These are phyloP conservation scores for Apogon hyalosoma DNA, from an alignment of 2,797 vertebrate genomes.

Conservation along the genomic window DNA sequence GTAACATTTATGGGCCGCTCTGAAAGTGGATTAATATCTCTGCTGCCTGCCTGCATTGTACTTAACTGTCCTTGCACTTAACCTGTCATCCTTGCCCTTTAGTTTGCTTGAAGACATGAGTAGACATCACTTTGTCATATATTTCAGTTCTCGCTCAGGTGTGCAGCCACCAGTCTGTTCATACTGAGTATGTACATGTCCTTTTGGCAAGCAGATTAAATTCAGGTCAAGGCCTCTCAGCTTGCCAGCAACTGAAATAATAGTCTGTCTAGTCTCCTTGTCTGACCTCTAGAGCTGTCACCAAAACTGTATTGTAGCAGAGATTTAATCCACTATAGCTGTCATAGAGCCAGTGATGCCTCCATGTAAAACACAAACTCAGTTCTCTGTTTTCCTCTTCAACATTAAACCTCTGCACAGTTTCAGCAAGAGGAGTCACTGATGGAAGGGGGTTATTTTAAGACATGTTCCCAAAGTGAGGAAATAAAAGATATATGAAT, in stretches of 20 bases:
- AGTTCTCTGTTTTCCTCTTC: slow-evolving; percentile 50
- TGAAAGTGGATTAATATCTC: slow-evolving; percentile 72
- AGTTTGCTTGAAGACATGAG: slow-evolving; percentile 54
- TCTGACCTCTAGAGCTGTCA: slow-evolving; percentile 65
- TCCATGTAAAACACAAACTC: slow-evolving; percentile 53
- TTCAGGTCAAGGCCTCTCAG: slow-evolving; percentile 60
- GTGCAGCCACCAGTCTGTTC: slow-evolving; percentile 38
- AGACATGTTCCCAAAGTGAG: slow-evolving; percentile 1
- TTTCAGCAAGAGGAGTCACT: slow-evolving; percentile 18
- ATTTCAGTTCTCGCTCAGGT: slow-evolving; percentile 49
- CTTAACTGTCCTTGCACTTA: slow-evolving; percentile 68
- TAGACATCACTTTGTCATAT: slow-evolving; percentile 57
- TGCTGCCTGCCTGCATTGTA: slow-evolving; percentile 47
- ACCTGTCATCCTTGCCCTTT: slow-evolving; percentile 67
- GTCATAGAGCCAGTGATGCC: slow-evolving; percentile 42
- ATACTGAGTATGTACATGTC: slow-evolving; percentile 48
- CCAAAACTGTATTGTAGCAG: slow-evolving; percentile 53
- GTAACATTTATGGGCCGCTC: slow-evolving; percentile 63
- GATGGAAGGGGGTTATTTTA: slow-evolving; percentile 9
- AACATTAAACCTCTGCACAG: slow-evolving; percentile 43
- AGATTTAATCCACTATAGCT: slow-evolving; percentile 63
- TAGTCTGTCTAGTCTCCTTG: slow-evolving; percentile 54
- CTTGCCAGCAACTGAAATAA: slow-evolving; percentile 49
- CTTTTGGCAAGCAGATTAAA: slow-evolving; percentile 58
- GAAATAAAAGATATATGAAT: slow-evolving; percentile 42